These are phyloP conservation scores for Anoura caudifer DNA, from an alignment of 2,113 vertebrate species.

Conservation along the genomic window DNA sequence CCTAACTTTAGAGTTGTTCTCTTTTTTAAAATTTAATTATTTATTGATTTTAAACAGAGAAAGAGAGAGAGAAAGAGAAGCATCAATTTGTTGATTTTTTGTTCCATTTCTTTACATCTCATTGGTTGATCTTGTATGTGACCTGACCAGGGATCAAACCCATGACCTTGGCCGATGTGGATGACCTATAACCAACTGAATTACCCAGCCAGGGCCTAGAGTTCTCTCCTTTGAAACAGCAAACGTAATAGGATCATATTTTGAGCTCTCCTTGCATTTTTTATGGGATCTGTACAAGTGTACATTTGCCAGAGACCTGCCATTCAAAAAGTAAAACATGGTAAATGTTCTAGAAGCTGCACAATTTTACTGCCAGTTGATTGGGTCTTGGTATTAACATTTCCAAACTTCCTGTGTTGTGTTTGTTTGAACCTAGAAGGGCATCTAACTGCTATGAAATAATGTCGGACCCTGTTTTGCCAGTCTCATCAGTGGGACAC, in stretches of 20 bases:
- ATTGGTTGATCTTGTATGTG: no score
- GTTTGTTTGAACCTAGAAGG: slow-evolving; percentile 1
- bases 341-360: background rate
- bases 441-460: background rate
- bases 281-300: background rate
- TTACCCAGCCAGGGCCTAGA: no score
- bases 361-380: background rate
- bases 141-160: no score
- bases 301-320: background rate
- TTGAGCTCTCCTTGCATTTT: background rate
- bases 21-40: background rate
- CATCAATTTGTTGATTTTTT: no score
- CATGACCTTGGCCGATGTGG: no score
- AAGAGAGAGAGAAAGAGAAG: no score
- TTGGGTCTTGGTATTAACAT: background rate
- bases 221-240: background rate
- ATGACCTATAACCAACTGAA: no score
- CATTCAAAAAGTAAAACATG: background rate
- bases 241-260: background rate
- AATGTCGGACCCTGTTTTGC: background rate
- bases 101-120: no score
- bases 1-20: background rate
- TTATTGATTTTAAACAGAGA: no score
- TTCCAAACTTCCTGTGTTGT: background rate
- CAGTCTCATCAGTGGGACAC: background rate